phyloP scores from a whole-genome alignment of 2,113 vertebrate species.

The Silurus asotus region DNA sequence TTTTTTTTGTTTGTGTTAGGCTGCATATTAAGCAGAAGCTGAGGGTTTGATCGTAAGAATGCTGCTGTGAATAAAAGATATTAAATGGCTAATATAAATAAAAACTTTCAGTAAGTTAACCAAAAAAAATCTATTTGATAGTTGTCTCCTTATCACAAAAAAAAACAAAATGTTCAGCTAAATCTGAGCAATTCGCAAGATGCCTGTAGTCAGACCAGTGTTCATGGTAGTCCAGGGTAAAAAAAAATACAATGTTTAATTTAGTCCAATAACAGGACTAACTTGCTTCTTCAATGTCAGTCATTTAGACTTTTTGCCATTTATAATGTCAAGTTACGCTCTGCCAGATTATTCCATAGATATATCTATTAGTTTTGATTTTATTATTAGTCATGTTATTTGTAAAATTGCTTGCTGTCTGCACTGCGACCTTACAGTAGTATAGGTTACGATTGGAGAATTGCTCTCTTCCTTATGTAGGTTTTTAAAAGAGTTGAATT shows the following conservation, averaged over 20 bases:
- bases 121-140: slow-evolving; percentile 17
- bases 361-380: neutral
- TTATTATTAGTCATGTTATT: neutral
- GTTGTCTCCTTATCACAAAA: slow-evolving; percentile 18
- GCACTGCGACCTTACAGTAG: too few relatives aligned
- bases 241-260: neutral
- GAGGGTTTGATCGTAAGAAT: slow-evolving; percentile 60
- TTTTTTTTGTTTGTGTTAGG: slow-evolving; percentile 56
- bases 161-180: neutral
- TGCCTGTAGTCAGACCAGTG: neutral
- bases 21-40: slow-evolving; percentile 60
- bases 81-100: slow-evolving; percentile 79
- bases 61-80: slow-evolving; percentile 73
- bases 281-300: neutral
- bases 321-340: neutral
- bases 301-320: neutral
- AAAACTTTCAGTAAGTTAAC: slow-evolving; percentile 63
- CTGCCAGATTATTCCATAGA: neutral
- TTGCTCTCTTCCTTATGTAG: neutral
- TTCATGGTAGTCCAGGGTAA: neutral
- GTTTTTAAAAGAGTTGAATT: neutral
- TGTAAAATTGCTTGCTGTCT: neutral
- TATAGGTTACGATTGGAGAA: neutral
- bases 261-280: neutral
- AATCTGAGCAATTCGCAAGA: neutral